Conservation (phyloP, 2,113 vertebrate genomes). For the Lepidothrix coronata region DNA sequence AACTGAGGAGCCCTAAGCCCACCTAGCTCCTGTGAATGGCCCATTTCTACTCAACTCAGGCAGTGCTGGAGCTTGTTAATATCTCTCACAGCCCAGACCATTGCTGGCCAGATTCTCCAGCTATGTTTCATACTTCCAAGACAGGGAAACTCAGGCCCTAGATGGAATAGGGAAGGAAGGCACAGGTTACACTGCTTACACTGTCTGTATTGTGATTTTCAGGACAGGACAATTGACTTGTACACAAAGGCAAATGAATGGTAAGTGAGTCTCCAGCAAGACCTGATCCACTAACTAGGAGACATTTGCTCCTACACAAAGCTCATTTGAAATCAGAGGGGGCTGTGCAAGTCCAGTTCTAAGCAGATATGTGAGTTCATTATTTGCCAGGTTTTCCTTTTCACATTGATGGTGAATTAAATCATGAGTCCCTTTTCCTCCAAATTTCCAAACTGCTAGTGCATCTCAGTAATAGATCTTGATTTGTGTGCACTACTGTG, state of each 20-base stretch:
- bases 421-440: neutral
- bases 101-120: neutral
- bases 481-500: neutral
- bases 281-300: neutral
- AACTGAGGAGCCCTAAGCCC: neutral
- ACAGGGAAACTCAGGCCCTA: neutral
- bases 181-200: neutral
- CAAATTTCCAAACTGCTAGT: neutral
- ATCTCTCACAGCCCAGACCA: neutral
- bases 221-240: conserved; percentile 76
- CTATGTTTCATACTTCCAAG: rapidly evolving
- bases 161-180: neutral
- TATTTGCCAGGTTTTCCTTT: neutral
- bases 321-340: neutral
- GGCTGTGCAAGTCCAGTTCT: neutral
- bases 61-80: neutral
- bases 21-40: neutral
- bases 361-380: neutral
- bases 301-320: neutral
- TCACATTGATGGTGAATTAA: neutral
- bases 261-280: conserved; percentile 66
- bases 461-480: neutral
- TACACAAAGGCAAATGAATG: conserved; percentile 73
- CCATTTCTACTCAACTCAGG: neutral
- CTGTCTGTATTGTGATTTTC: conserved; percentile 42